These are phyloP conservation scores for Bubo scandiacus DNA, from an alignment of 2,113 vertebrate genomes.

Conservation along the genomic window DNA sequence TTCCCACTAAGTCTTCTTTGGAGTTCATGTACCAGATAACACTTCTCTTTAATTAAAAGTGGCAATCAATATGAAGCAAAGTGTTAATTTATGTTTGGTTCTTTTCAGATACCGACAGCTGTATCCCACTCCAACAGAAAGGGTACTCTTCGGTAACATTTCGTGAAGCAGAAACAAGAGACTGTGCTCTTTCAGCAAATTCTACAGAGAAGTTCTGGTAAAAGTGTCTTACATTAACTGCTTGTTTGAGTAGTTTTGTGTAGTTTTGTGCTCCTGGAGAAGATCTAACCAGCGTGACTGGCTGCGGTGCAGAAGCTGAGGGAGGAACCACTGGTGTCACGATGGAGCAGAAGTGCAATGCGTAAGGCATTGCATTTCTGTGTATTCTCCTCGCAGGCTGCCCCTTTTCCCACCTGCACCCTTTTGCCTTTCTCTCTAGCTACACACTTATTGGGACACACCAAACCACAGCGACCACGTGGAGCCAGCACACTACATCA, in stretches of 20 bases:
- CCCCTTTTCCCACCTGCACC: neutral
- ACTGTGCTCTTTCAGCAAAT: neutral
- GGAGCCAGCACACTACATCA: fast-evolving
- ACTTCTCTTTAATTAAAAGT: neutral
- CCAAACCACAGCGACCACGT: fast-evolving
- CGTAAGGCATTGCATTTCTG: neutral
- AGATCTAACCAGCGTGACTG: neutral
- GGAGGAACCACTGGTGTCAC: neutral
- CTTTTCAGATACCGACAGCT: neutral
- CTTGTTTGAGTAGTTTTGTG: neutral
- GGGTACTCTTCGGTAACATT: neutral
- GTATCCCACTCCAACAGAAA: neutral
- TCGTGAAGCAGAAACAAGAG: neutral
- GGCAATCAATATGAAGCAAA: neutral
- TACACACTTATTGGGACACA: neutral
- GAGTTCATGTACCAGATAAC: neutral
- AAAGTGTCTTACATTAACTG: neutral
- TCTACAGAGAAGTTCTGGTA: neutral
- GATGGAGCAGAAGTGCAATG: fast-evolving
- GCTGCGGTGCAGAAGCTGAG: neutral
- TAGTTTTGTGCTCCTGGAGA: neutral
- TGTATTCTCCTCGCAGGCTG: fast-evolving
- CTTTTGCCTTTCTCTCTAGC: neutral
- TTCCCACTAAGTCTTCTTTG: neutral
- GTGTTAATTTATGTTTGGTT: neutral